Conservation (phyloP, 1,140 invertebrate species). For the Brachionus rotundiformis region DNA sequence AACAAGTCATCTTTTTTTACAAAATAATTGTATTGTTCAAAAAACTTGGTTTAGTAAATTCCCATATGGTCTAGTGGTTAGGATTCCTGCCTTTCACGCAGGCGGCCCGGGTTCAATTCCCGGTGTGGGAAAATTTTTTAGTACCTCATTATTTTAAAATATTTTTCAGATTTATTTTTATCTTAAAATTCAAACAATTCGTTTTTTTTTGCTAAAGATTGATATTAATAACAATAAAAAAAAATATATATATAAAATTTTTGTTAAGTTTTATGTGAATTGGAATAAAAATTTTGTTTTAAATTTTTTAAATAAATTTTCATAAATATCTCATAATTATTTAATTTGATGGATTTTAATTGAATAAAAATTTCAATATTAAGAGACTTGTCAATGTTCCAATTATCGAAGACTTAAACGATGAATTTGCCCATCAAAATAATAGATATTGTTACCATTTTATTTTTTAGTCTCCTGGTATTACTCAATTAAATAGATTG, state of each 20-base stretch:
- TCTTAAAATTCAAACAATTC: too few species aligned
- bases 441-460: slow-evolving; percentile 25
- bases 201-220: too few species aligned
- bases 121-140: slow-evolving; percentile 26
- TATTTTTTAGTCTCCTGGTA: slow-evolving; percentile 18
- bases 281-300: background rate
- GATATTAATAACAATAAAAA: too few species aligned
- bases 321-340: background rate
- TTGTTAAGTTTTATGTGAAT: slow-evolving; percentile 7
- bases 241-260: background rate
- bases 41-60: background rate
- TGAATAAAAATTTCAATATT: background rate
- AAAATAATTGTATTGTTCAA: background rate
- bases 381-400: background rate
- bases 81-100: slow-evolving; percentile 43
- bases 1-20: background rate
- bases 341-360: background rate
- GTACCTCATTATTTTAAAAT: too few species aligned
- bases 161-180: background rate
- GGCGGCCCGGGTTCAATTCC: slow-evolving; percentile 32
- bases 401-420: background rate
- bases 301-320: background rate
- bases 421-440: slow-evolving; percentile 30
- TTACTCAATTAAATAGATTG: too few species aligned
- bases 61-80: slow-evolving; percentile 40